Percentiles rank a stretch among this genome's conserved stretches.
phyloP scores from a whole-genome alignment of 2,797 vertebrate species.

The Esox masquinongy region DNA sequence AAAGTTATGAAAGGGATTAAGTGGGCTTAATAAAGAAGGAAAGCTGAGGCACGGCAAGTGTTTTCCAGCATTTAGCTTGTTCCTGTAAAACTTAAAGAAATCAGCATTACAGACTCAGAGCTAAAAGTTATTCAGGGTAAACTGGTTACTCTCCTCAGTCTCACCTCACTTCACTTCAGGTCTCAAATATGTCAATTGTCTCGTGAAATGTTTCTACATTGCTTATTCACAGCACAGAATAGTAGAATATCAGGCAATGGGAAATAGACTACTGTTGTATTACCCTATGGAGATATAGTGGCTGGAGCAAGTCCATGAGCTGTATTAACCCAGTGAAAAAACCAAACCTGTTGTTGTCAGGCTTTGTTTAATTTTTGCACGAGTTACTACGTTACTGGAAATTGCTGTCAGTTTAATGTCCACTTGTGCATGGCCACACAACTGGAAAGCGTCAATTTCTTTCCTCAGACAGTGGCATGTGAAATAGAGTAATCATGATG shows the following conservation, averaged over 20 bases:
- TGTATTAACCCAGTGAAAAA: too few species aligned
- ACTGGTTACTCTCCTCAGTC: neutral
- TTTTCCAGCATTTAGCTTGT: conserved; percentile 42
- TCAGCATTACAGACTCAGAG: conserved; percentile 16
- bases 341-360: neutral
- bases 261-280: neutral
- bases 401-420: conserved; percentile 34
- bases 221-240: neutral
- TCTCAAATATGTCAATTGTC: neutral
- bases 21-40: conserved; percentile 21
- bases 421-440: conserved; percentile 13
- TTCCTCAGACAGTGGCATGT: conserved; percentile 5
- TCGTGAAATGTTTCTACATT: neutral
- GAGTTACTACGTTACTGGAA: conserved; percentile 11
- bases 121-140: conserved; percentile 18
- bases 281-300: neutral
- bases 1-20: conserved; percentile 58
- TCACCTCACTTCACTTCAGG: neutral
- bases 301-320: neutral
- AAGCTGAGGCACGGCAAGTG: conserved; percentile 13
- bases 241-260: neutral
- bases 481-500: conserved; percentile 50
- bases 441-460: conserved; percentile 18
- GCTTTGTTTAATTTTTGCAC: conserved; percentile 15
- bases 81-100: conserved; percentile 32